Conservation (phyloP, 2,888 invertebrate genomes). For the Drosophila birchii region DNA sequence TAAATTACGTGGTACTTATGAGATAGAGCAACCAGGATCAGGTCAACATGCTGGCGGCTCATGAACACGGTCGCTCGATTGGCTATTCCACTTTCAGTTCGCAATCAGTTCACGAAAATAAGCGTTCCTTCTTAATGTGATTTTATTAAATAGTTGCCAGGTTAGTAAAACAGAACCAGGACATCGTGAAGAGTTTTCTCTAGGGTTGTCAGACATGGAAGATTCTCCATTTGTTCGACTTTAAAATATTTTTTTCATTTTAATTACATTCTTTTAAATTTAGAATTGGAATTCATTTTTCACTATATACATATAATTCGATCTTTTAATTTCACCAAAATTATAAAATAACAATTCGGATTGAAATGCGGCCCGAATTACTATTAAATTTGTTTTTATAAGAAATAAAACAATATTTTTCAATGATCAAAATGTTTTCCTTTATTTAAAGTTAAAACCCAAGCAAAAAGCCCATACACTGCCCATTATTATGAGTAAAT, state of each 20-base stretch:
- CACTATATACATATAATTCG: too few relatives aligned
- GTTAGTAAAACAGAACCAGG: neutral
- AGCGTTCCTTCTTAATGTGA: neutral
- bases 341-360: too few relatives aligned
- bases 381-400: neutral
- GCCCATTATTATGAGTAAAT: neutral
- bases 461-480: neutral
- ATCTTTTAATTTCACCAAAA: too few relatives aligned
- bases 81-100: neutral
- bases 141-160: slow-evolving; percentile 2
- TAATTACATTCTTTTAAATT: too few relatives aligned
- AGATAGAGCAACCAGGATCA: too few relatives aligned
- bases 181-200: neutral
- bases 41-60: too few relatives aligned
- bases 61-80: too few relatives aligned
- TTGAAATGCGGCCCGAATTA: too few relatives aligned
- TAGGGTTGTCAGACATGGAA: neutral
- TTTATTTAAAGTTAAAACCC: neutral
- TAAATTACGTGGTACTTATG: too few relatives aligned
- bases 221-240: neutral
- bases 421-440: neutral
- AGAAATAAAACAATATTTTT: slow-evolving; percentile 3
- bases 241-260: too few relatives aligned
- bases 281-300: too few relatives aligned
- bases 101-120: neutral